These are phyloP conservation scores for Misgurnus mizolepis DNA, from an alignment of 2,113 vertebrate genomes.

Conservation along the genomic window DNA sequence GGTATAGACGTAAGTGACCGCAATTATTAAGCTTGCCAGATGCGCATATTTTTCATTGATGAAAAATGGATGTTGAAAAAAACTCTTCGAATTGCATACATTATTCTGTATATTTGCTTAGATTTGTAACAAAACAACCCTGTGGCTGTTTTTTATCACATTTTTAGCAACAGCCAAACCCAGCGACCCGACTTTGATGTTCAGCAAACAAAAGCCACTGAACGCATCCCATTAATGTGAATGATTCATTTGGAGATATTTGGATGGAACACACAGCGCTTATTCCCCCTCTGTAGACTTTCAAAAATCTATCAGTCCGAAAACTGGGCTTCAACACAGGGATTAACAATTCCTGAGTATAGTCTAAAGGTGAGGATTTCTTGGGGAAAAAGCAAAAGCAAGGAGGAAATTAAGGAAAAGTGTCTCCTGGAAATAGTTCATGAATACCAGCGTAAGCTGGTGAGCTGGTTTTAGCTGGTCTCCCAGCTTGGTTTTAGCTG, in stretches of 20 bases:
- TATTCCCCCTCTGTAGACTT: conserved; percentile 17
- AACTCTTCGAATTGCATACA: conserved; percentile 44
- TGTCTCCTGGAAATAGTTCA: conserved; percentile 45
- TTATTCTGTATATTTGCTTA: conserved; percentile 36
- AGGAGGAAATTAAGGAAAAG: conserved; percentile 54
- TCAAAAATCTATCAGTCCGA: conserved; percentile 24
- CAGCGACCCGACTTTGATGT: conserved; percentile 20
- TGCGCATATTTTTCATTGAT: conserved; percentile 60
- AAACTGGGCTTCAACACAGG: conserved; percentile 63
- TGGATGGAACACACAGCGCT: conserved; percentile 5
- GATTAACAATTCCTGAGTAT: conserved; percentile 63
- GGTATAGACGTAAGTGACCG: conserved; percentile 38
- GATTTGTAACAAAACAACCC: not conserved
- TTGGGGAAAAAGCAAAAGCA: conserved; percentile 49
- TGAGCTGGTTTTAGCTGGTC: not conserved
- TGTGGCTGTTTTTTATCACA: conserved; percentile 1
- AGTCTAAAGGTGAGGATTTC: conserved; percentile 57
- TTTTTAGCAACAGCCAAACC: conserved; percentile 23
- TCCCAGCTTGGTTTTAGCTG: too few relatives aligned
- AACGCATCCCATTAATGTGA: conserved; percentile 37
- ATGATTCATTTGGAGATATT: conserved; percentile 42
- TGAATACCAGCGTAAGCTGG: conserved; percentile 47
- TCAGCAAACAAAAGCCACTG: conserved; percentile 44
- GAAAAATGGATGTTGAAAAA: conserved; percentile 37
- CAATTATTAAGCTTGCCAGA: conserved; percentile 51